Conservation (phyloP, 2,113 vertebrate species). For the Gnathochromis pfefferi region DNA sequence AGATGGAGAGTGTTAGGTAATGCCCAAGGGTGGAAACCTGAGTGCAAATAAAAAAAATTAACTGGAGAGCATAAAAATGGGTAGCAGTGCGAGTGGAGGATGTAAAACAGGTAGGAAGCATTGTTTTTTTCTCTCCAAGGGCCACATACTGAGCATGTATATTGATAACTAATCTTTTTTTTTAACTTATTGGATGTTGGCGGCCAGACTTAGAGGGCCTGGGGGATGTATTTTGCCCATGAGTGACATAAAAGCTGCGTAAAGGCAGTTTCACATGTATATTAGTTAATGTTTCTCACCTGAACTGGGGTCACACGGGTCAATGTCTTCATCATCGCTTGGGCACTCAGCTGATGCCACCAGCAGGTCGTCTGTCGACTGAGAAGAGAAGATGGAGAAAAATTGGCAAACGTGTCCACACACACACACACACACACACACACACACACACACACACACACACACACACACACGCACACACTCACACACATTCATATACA, state of each 20-base stretch:
- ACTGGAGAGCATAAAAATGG: neutral
- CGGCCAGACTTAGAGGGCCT: neutral
- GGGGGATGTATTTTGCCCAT: neutral
- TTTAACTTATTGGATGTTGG: neutral
- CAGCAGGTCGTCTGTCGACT: constrained; percentile 89
- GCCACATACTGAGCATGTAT: neutral
- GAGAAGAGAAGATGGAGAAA: constrained; percentile 14
- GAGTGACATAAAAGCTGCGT: neutral
- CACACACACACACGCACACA: neutral
- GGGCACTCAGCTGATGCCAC: constrained; percentile 95
- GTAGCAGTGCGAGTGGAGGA: neutral
- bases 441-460: neutral
- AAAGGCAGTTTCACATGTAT: neutral
- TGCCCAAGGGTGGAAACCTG: constrained; percentile 3
- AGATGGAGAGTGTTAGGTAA: constrained; percentile 5
- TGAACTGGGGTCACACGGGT: constrained; percentile 96
- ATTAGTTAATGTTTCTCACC: constrained; percentile 70
- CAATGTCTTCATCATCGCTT: constrained; percentile 92
- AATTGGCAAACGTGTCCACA: neutral
- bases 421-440: neutral
- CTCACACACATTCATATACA: neutral
- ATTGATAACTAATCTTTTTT: neutral
- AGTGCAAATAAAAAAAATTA: constrained; percentile 51
- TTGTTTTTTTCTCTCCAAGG: neutral
- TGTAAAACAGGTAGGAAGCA: neutral